Conservation (phyloP, 1,140 invertebrate genomes). For the Acromyrmex charruanus region DNA sequence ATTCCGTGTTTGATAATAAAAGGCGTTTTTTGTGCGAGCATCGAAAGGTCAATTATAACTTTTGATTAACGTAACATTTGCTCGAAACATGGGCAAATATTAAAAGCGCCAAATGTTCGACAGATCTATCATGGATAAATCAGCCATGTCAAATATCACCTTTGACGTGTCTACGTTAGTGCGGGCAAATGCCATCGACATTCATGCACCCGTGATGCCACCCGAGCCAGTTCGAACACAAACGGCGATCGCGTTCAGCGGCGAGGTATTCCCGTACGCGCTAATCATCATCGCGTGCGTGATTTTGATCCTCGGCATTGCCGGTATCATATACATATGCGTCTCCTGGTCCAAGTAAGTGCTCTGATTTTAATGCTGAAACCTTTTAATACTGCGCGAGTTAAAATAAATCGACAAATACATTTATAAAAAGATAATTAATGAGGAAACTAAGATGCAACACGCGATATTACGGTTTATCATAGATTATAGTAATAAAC, state of each 20-base stretch:
- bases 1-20: neutral
- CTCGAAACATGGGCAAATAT: neutral
- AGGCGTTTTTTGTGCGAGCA: neutral
- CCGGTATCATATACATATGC: conserved; percentile 96
- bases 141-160: conserved; percentile 89
- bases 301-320: conserved; percentile 94
- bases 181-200: conserved; percentile 89
- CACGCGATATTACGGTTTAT: neutral
- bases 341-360: conserved; percentile 96
- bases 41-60: neutral
- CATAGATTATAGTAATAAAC: neutral
- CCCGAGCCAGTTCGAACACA: conserved; percentile 84
- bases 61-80: neutral
- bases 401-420: neutral
- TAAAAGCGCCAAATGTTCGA: neutral
- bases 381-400: neutral
- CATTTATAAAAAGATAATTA: conserved; percentile 2
- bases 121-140: conserved; percentile 87
- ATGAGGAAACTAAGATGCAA: neutral
- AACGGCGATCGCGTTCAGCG: conserved; percentile 89
- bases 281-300: conserved; percentile 94
- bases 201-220: conserved; percentile 89
- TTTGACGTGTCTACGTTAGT: conserved; percentile 89
- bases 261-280: conserved; percentile 94
- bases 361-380: neutral